Base-by-base conservation (phyloP, 2,113 vertebrate genomes). In the Capreolus pygargus region DNA sequence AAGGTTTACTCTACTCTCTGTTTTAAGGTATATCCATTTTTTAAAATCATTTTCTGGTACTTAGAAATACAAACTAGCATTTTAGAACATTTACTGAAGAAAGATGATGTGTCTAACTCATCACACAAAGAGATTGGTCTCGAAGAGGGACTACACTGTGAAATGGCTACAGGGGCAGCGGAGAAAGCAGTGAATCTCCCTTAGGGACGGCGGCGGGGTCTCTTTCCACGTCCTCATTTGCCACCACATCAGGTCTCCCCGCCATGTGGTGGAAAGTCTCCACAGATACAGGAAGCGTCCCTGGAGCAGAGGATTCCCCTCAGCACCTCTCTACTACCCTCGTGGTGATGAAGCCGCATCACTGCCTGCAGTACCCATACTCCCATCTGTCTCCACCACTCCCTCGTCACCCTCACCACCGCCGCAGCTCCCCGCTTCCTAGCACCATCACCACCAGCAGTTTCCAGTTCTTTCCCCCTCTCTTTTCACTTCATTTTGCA, bases 21-120 rank as follows among this genome's bases (percentile, higher is more conserved):
- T 86, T 52, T 81, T 61, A 94, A 97, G 81, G 70, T 84, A 47
- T 89, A 79, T 5, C 33, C 89, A 87, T 96, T 97, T 89, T 54
- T 95, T 47, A 95, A 95, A 97, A 81, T 47, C 57, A 89, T 93
- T 97, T 92, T 67, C 96, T 83, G 47, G 36, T 78, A 85, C 88
- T 92, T 95, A 78, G 76, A 94, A 92, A 89, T 55, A 81, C 2
- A 86, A 90, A 76, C 17, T 52, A 97, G 81, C 30, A 36, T 61
- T 93, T 96, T 30, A 91, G 70, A 91, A 97, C 81, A 61, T 84
- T 96, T 86, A 45, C 33, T 91, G 57, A 89, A 86, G 90, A 96
- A 94, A 88, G 78, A 93, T 45, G 61, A 78, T 78, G 88, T 92
- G 58, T 93, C 88, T 94, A 78, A 89, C 83, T 93, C 76, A 79